Evolutionary conservation across 2,888 invertebrate species (phyloP), one percentile per base, ranked within the genome.

Genomic region (Meliscaeva auricollis): DNA sequence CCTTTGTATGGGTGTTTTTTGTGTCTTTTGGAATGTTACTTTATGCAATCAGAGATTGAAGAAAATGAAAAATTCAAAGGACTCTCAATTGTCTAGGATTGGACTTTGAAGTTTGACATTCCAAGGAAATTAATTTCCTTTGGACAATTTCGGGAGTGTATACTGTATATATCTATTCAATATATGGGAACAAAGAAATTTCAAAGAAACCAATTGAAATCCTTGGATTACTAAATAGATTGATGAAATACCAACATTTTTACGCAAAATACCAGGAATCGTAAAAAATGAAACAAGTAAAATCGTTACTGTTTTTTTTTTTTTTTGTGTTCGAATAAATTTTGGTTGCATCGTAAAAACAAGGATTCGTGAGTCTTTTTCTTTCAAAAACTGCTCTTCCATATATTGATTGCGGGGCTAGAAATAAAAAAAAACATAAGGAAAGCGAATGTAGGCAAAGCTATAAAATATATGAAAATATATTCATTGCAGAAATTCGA

Each of bases 41-140:
- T 68, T 17, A 6, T 46, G 50, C 60, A 68, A 77, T 66, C 46
- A 54, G 60, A 54, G 66, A 41, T 64, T 44, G 60, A 15, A 48
- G 68, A 72, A 81, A 85, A 85, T 85, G 76, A 81, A 85, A 85
- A 85, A 85, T 85, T 85, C 85, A 85, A 85, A 76, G 81, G 76
- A 80, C 81, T 73, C 82, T 83, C 62, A 54, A 54, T 20, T 20
- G 38, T 83, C 83, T 58, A 20, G 70, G 50, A 84, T 72, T 75
- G 5, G 32, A 81, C 85, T 85, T 85, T 85, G 81, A 85, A 85
- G 80, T 85, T 58, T 35, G 64, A 41, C 72, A 76, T 76, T 85
- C 81, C 75, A 17, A 54, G 9, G 68, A 81, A 85, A 81, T 85
- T 85, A 85, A 85, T 85, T 85, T 85, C 80, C 41, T 69, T 50